phyloP scores from a whole-genome alignment of 2,113 vertebrate genomes.

The Prunella fulvescens region DNA sequence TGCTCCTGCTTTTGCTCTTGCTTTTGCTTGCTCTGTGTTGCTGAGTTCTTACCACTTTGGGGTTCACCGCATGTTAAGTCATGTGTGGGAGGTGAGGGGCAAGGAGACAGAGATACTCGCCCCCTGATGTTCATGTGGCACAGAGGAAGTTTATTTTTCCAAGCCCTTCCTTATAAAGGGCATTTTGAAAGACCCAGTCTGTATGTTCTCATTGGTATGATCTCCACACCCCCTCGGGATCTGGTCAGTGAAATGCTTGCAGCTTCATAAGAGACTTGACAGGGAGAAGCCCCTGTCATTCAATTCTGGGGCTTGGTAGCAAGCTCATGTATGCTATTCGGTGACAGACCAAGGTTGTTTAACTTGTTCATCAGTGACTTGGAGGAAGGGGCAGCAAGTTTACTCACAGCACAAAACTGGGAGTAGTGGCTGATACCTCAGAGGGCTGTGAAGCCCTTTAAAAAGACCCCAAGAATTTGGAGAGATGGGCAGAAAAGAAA shows the following conservation, averaged over 20 bases:
- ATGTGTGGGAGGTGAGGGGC: background rate
- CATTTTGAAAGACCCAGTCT: background rate
- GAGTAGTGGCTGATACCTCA: background rate
- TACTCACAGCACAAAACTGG: background rate
- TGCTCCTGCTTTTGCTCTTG: no score
- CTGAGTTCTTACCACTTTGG: background rate
- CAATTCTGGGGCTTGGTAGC: background rate
- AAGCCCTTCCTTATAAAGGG: background rate
- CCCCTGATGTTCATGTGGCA: background rate
- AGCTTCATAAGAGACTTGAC: background rate
- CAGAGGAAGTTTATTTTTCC: background rate
- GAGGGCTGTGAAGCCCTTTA: background rate
- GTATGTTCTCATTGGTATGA: background rate
- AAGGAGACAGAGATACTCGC: background rate
- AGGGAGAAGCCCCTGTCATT: background rate
- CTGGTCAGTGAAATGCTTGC: background rate
- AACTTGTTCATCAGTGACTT: background rate
- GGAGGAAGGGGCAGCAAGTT: background rate
- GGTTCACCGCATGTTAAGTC: background rate
- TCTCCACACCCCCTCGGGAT: accelerated
- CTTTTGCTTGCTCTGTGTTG: background rate
- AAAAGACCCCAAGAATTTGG: background rate
- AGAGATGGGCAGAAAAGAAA: background rate
- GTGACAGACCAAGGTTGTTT: background rate
- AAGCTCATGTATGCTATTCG: background rate